Evolutionary conservation across 2,888 invertebrate genomes (phyloP).

Genomic region (Apotomis capreana): DNA sequence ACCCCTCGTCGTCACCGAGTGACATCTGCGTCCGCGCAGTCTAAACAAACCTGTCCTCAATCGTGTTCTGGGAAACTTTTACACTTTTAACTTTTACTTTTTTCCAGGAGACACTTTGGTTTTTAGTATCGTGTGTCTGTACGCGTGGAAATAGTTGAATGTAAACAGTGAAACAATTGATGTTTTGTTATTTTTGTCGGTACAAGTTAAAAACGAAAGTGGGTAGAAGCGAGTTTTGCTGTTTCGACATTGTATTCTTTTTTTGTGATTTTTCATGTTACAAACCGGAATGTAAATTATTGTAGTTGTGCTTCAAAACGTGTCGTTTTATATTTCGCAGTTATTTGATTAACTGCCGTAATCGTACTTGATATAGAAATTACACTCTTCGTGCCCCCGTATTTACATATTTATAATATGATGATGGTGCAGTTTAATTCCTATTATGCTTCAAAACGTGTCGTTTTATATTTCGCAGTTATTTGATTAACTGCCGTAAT

Average conservation of each 20-base stretch:
- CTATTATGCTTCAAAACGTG: too few relatives aligned
- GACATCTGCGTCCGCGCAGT: constrained; percentile 70
- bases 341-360: too few relatives aligned
- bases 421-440: too few relatives aligned
- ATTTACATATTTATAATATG: too few relatives aligned
- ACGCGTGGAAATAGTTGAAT: constrained; percentile 31
- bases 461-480: too few relatives aligned
- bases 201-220: not conserved
- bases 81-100: constrained; percentile 68
- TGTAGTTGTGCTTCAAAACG: too few relatives aligned
- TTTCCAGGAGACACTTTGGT: constrained; percentile 72
- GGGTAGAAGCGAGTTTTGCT: not conserved
- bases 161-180: constrained; percentile 39
- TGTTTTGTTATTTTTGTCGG: constrained; percentile 25
- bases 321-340: too few relatives aligned
- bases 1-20: constrained; percentile 59
- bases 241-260: not conserved
- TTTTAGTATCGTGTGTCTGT: constrained; percentile 48
- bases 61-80: constrained; percentile 77
- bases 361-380: too few relatives aligned
- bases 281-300: too few relatives aligned
- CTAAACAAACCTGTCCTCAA: constrained; percentile 77
- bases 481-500: too few relatives aligned
- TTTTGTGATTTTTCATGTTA: not conserved
- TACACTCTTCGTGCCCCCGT: too few relatives aligned